Evolutionary conservation across 1,140 invertebrate species (phyloP).

Genomic region (Cephus cinctus): DNA sequence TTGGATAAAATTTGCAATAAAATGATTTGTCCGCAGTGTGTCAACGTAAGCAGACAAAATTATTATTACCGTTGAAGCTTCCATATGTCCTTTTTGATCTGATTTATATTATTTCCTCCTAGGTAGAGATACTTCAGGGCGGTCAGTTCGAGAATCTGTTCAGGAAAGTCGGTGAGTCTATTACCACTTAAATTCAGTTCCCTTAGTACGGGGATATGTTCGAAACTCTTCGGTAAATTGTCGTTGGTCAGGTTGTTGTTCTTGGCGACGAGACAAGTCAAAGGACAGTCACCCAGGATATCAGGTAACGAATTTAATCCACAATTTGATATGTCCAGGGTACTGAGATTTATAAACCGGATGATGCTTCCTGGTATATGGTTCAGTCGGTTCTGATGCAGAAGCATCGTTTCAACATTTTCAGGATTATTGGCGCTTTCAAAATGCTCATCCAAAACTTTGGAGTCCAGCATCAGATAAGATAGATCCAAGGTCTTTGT

Average conservation of each 20-base stretch:
- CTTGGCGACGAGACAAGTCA: constrained; percentile 79
- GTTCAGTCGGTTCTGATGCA: constrained; percentile 70
- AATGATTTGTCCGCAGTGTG: no score
- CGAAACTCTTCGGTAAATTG: constrained; percentile 83
- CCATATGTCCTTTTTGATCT: constrained; percentile 79
- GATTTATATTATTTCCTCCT: constrained; percentile 82
- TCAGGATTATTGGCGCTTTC: constrained; percentile 60
- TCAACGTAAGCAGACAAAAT: no score
- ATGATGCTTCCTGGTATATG: constrained; percentile 55
- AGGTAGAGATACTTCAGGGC: constrained; percentile 83
- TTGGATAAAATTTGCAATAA: no score
- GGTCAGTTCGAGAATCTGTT: constrained; percentile 78
- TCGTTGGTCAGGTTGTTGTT: constrained; percentile 83
- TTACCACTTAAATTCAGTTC: constrained; percentile 94
- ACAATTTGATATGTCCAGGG: constrained; percentile 87
- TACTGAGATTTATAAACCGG: constrained; percentile 68
- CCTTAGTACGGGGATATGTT: constrained; percentile 61
- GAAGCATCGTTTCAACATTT: constrained; percentile 68
- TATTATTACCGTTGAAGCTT: constrained; percentile 75
- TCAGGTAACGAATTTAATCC: constrained; percentile 74
- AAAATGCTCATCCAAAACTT: constrained; percentile 61
- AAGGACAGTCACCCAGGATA: constrained; percentile 68
- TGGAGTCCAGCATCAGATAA: constrained; percentile 63
- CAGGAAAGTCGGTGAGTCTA: constrained; percentile 77
- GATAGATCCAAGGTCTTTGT: constrained; percentile 71